Base-by-base conservation (phyloP, 2,113 vertebrate species). In the Erythrocercus mccallii region DNA sequence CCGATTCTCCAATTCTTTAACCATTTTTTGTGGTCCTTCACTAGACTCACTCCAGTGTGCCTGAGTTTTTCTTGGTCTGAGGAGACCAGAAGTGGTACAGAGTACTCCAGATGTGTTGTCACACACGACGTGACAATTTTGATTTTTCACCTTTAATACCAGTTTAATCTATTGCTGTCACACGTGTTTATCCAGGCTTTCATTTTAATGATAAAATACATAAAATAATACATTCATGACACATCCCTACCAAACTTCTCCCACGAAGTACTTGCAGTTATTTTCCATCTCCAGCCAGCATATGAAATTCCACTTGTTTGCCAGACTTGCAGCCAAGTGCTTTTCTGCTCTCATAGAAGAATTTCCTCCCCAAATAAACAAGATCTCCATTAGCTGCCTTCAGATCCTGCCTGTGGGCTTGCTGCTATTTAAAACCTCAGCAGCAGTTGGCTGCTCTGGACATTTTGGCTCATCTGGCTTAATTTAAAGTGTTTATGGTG, bases 361-460 rank as follows among this genome's bases (percentile, higher is more conserved):
- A 80, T 38, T 72, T 86, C 68, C 33, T 92, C 30, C 58, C 60
- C 51, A 20, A 42, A 92, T 91, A 84, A 54, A 33, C 51, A 87
- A 61, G 37, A 70, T 94, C 21, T 92, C 80, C 33, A 62, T 89
- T 74, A 96, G 47, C 83, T 72, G 45, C 86, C 40, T 94, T 89
- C n/a, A 84, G 27, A 87, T 87, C 81, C 48, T 91, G 69, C 68
- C 77, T 30, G 28, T 89, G 61, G 72, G 69, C 69, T 93, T 87
- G 40, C 48, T 72, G 72, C 70, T 92, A 37, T 84, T 93, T 84
- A 74, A 84, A 84, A 91, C 64, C 40, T 64, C 10, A 0, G 77
- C 86, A 94, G 84, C 66, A 90, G 79, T 81, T 95, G 81, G 51
- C 94, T 92, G 91, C 92, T 86, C 23, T 37, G 68, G 74, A 90